Conservation (phyloP, 1,140 invertebrate genomes). For the Leptopilina clavipes region DNA sequence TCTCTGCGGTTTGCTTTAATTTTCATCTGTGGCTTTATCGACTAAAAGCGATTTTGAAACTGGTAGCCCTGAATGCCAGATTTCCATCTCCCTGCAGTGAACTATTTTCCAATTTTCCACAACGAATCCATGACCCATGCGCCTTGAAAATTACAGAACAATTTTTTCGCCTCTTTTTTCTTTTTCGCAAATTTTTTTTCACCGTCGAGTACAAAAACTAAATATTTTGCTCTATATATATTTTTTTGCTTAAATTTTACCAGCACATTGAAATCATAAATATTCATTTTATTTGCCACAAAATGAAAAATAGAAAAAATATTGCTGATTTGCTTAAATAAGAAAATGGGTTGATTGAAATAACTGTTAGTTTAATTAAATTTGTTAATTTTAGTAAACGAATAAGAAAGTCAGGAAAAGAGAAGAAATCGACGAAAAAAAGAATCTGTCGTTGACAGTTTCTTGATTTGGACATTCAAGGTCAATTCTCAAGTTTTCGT, state of each 20-base stretch:
- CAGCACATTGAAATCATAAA: neutral
- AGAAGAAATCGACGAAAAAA: neutral
- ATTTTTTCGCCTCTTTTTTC: neutral
- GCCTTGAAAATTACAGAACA: neutral
- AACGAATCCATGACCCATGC: neutral
- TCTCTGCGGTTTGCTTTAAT: conserved; percentile 23
- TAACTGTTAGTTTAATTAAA: too few relatives aligned
- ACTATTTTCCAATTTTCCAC: conserved; percentile 13
- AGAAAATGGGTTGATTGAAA: neutral
- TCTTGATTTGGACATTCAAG: conserved; percentile 21
- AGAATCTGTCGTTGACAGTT: neutral
- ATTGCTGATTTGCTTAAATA: too few relatives aligned
- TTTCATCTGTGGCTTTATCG: conserved; percentile 22
- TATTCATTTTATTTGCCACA: neutral
- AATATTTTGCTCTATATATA: neutral
- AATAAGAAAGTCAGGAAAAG: neutral
- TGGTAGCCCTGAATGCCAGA: neutral
- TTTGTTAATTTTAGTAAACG: neutral
- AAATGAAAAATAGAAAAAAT: too few relatives aligned
- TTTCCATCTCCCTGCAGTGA: neutral
- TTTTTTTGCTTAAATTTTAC: neutral
- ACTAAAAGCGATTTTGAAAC: conserved; percentile 12
- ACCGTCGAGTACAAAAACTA: neutral
- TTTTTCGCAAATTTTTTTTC: neutral
- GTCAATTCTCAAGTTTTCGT: neutral